phyloP scores from a whole-genome alignment of 2,113 vertebrate genomes.

The Sakesphorus luctuosus region DNA sequence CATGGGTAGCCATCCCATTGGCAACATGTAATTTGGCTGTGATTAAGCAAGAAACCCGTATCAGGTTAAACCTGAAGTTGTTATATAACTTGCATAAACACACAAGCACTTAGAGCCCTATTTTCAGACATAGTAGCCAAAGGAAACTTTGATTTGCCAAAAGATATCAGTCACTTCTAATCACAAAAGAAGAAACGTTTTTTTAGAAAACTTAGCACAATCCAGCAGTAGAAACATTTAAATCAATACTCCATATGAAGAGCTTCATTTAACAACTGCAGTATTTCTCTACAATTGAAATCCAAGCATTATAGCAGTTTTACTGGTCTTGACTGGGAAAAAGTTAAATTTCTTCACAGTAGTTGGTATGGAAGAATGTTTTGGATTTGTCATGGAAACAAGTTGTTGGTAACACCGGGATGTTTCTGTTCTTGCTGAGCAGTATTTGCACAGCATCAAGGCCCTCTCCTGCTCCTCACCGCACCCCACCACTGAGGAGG shows the following conservation, averaged over 20 bases:
- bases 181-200: rapidly evolving
- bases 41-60: background rate
- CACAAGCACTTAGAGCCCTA: background rate
- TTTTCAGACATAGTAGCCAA: background rate
- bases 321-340: background rate
- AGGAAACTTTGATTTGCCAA: background rate
- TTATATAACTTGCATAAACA: background rate
- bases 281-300: background rate
- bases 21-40: background rate
- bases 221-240: background rate
- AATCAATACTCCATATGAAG: background rate
- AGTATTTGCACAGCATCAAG: background rate
- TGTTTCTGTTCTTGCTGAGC: background rate
- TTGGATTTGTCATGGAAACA: background rate
- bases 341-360: background rate
- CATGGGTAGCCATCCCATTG: background rate
- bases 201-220: background rate
- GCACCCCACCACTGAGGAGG: rapidly evolving
- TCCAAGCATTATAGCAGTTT: background rate
- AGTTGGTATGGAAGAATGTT: background rate
- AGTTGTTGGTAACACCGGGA: background rate
- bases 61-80: background rate
- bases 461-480: background rate
- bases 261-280: background rate
- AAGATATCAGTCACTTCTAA: background rate